Base-by-base conservation (phyloP, 2,113 vertebrate species). In the Tetrao urogallus region DNA sequence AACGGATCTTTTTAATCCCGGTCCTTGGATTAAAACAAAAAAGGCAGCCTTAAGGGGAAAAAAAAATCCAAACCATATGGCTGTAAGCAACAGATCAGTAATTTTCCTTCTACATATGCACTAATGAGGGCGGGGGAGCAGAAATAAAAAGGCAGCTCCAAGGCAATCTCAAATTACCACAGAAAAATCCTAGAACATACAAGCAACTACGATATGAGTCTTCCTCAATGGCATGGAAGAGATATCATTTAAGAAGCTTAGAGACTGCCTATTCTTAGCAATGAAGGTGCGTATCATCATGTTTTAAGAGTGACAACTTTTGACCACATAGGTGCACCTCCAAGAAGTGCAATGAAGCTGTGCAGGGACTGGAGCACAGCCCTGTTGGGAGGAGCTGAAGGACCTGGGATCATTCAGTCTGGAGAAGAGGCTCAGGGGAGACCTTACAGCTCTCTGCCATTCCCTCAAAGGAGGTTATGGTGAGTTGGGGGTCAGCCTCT, bases 321-420 rank as follows among this genome's bases (percentile, higher is more conserved):
- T 36, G 20, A 19, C 36, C 11, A 38, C 7, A 3, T 7, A 45
- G 40, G 48, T 71, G 24, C 0, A 0, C 3, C 14, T n/a, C 27
- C 52, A 54, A 54, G 52, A 30, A 54, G 52, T 10, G 15, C 27
- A 54, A 54, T 54, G 52, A 27, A 54, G 27, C 52, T 54, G 15
- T 54, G 52, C 30, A 16, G 27, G 27, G 15, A 5, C 52, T 54
- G 27, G 27, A 54, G 27, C 5, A 54, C 52, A 54, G 27, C 27
- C 52, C 52, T 17, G 5, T 4, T 30, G 52, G 52, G 52, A 54
- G 9, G 27, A 54, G 27, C 27, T 54, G 52, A 28, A 54, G 52
- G 27, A 54, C 27, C 27, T 54, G 27, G 27, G 14, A 17, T 54
- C 6, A 27, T 30, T 54, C 52, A 54, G 27, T 16, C 52, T 30